Evolutionary conservation across 2,797 vertebrate genomes (phyloP).

Genomic region (Euthynnus affinis): DNA sequence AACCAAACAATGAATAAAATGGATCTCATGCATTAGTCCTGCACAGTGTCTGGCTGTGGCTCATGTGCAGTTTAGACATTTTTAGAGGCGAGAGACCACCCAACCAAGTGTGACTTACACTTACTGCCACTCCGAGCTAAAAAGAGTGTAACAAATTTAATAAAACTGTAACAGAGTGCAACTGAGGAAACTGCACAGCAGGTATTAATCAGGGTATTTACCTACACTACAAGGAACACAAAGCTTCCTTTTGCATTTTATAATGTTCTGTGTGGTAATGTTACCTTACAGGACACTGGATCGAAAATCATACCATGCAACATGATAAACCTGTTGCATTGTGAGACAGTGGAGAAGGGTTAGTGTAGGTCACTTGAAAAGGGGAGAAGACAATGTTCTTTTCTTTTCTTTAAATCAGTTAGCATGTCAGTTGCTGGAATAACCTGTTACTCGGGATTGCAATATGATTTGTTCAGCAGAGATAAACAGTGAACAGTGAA

Average conservation of each 20-base stretch:
- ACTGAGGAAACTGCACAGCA: not conserved
- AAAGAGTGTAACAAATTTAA: not conserved
- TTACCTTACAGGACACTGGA: not conserved
- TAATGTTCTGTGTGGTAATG: not conserved
- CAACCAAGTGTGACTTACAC: not conserved
- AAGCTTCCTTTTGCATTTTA: not conserved
- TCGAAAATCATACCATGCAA: not conserved
- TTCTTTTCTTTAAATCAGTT: not conserved
- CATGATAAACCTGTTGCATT: not conserved
- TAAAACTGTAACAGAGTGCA: not conserved
- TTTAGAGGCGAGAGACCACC: not conserved
- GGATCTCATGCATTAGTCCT: not conserved
- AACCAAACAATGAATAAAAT: not conserved
- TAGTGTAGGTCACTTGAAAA: not conserved
- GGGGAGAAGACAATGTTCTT: constrained; percentile 16
- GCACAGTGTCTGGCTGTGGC: not conserved
- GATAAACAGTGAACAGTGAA: not conserved
- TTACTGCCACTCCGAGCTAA: not conserved
- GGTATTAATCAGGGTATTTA: not conserved
- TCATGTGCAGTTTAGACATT: not conserved
- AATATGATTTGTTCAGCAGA: not conserved
- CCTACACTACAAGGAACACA: not conserved
- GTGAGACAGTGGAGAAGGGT: not conserved
- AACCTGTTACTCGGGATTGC: not conserved
- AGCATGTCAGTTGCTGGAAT: constrained; percentile 5